Evolutionary conservation across 2,113 vertebrate species (phyloP).

Genomic region (Indicator maculatus): DNA sequence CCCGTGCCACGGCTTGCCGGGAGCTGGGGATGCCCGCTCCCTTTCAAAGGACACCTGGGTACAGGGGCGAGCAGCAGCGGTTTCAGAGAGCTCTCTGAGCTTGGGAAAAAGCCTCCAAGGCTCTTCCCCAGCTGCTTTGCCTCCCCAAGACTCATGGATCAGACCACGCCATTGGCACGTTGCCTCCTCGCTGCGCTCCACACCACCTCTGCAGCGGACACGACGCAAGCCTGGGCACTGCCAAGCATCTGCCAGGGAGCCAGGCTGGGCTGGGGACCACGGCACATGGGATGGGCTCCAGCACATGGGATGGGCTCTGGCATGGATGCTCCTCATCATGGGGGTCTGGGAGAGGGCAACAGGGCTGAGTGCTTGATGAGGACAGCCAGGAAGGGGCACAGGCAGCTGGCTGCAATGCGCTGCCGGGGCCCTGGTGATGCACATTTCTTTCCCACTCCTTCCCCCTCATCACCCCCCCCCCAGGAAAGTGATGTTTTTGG

Average conservation of each 20-base stretch:
- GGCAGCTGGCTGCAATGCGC: not conserved
- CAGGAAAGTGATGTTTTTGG: conserved; percentile 60
- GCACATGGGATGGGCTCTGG: fast-evolving
- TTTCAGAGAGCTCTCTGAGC: conserved; percentile 1
- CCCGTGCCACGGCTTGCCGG: not conserved
- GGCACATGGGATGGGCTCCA: fast-evolving
- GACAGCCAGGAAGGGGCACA: not conserved
- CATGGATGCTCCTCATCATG: too few relatives aligned
- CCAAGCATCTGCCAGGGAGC: not conserved
- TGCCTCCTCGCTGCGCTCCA: fast-evolving
- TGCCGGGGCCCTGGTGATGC: not conserved
- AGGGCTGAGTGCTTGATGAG: too few relatives aligned
- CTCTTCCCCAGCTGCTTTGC: conserved; percentile 17
- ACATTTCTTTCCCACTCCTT: conserved; percentile 5
- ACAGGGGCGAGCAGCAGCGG: not conserved
- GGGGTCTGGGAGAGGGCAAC: not conserved
- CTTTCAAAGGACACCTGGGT: conserved; percentile 33
- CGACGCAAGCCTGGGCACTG: not conserved
- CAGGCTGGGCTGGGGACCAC: not conserved
- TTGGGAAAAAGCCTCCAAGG: conserved; percentile 29
- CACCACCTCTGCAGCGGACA: not conserved
- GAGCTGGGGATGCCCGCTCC: not conserved
- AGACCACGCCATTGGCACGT: not conserved
- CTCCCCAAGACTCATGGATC: fast-evolving
- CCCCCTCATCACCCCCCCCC: not conserved